Percentiles rank a stretch among this genome's conserved stretches.
These are phyloP conservation scores for Manis javanica DNA, from an alignment of 2,797 vertebrate genomes.

Conservation along the genomic window DNA sequence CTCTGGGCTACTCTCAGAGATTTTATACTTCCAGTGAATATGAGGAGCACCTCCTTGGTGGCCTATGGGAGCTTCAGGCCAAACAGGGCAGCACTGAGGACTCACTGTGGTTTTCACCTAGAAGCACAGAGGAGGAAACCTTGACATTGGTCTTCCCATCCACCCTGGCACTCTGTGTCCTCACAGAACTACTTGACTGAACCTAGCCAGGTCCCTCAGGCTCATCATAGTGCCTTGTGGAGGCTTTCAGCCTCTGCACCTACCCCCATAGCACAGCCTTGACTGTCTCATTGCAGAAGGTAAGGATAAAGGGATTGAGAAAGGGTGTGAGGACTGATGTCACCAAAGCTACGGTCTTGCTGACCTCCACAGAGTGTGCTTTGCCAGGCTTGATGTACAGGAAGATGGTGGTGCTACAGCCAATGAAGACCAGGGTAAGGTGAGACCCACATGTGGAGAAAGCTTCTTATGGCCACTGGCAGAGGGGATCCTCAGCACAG, in stretches of 20 bases:
- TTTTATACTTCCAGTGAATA: neutral
- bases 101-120: neutral
- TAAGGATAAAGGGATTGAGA: slow-evolving; percentile 69
- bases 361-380: slow-evolving; percentile 25
- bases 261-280: neutral
- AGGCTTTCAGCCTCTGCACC: slow-evolving; percentile 13
- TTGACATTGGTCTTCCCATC: neutral
- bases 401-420: slow-evolving; percentile 69
- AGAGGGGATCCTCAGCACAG: slow-evolving; percentile 22
- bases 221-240: neutral
- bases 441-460: slow-evolving; percentile 61
- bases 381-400: slow-evolving; percentile 59
- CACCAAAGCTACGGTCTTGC: slow-evolving; percentile 45
- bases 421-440: slow-evolving; percentile 64
- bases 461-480: slow-evolving; percentile 24
- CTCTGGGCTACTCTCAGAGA: neutral
- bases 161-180: rapidly evolving
- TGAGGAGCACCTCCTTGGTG: too few species aligned
- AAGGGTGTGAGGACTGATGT: slow-evolving; percentile 64
- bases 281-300: slow-evolving; percentile 64
- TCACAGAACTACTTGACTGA: neutral
- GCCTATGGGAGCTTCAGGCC: neutral
- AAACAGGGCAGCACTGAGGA: neutral
- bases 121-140: neutral
- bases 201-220: too few species aligned